A percentile compares a stretch with the other conserved stretches of the same genome.
Conservation (phyloP, 2,797 vertebrate species). For the Arctocebus calabarensis region DNA sequence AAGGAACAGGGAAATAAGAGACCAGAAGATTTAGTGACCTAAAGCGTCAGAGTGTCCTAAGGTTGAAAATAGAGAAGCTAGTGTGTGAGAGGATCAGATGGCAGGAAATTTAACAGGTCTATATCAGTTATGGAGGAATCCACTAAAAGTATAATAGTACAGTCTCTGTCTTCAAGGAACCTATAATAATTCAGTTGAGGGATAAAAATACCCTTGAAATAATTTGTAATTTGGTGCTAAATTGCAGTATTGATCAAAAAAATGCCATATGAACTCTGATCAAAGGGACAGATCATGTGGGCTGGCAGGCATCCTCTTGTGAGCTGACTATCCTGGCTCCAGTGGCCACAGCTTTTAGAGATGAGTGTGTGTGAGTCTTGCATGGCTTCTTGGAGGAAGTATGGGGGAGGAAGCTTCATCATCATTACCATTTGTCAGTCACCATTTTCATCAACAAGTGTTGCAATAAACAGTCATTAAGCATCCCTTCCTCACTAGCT, state of each 20-base stretch:
- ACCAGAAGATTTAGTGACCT: slow-evolving; percentile 69
- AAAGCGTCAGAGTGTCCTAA: slow-evolving; percentile 59
- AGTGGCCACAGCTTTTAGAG: slow-evolving; percentile 45
- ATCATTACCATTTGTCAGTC: slow-evolving; percentile 35
- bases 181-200: slow-evolving; percentile 46
- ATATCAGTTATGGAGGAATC: not conserved
- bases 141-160: slow-evolving; percentile 1
- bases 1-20: slow-evolving; percentile 74
- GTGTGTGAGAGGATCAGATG: slow-evolving; percentile 55
- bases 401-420: slow-evolving; percentile 30
- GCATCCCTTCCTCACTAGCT: slow-evolving; percentile 1
- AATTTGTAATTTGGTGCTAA: slow-evolving; percentile 52
- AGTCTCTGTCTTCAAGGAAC: not conserved
- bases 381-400: slow-evolving; percentile 52
- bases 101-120: slow-evolving; percentile 40
- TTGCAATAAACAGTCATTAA: slow-evolving; percentile 29
- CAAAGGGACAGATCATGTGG: slow-evolving; percentile 5
- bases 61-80: slow-evolving; percentile 68
- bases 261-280: not conserved
- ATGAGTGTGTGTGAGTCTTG: slow-evolving; percentile 39
- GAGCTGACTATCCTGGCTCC: slow-evolving; percentile 28
- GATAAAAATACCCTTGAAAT: slow-evolving; percentile 61
- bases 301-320: slow-evolving; percentile 46
- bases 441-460: slow-evolving; percentile 36
- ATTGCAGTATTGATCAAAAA: not conserved